Base-by-base conservation (phyloP, 1,140 invertebrate genomes). In the Sinonovacula constricta region DNA sequence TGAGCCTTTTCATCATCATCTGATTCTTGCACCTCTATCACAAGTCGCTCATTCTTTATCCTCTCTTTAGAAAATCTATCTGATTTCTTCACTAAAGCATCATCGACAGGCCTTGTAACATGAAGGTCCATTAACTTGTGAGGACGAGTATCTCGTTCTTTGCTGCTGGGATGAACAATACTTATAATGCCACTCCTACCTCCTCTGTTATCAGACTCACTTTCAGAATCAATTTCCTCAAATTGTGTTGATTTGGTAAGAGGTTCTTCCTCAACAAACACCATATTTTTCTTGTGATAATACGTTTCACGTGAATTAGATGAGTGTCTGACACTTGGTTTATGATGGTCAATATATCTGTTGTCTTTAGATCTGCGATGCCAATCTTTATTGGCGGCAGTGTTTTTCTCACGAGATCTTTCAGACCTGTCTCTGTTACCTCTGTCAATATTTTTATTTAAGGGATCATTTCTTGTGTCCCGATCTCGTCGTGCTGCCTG, bases 21-120 rank as follows among this genome's bases (percentile, higher is more conserved):
- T 45, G 39, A 72, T 26, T 67, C 57, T 12, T 66, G 39, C n/a
- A 76, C 72, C n/a, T 67, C 49, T 30, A 76, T 67, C 14, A 76
- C 49, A 18, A 76, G 28, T 34, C 72, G 18, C 39, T 67, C 62
- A n/a, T 51, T 57, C 22, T 67, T 66, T 39, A 45, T 18, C 15
- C 24, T n/a, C 26, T 26, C 34, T 4, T 45, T 18, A 45, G 7
- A 45, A 45, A 45, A 18, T 45, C 39, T 45, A n/a, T 45, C 39
- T 10, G 39, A 45, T 45, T 18, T 45, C 39, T 45, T 45, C n/a
- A 45, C 39, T 45, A 45, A 18, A 45, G 39, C n/a, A n/a, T 45
- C 39, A 45, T 7, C 18, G 39, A 18, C 39, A 39, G 72, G 63
- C 49, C 49, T 66, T 39, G 62, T 36, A 14, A 76, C 72, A 54